Conservation (phyloP, 2,113 vertebrate species). For the Paratilapia polleni region DNA sequence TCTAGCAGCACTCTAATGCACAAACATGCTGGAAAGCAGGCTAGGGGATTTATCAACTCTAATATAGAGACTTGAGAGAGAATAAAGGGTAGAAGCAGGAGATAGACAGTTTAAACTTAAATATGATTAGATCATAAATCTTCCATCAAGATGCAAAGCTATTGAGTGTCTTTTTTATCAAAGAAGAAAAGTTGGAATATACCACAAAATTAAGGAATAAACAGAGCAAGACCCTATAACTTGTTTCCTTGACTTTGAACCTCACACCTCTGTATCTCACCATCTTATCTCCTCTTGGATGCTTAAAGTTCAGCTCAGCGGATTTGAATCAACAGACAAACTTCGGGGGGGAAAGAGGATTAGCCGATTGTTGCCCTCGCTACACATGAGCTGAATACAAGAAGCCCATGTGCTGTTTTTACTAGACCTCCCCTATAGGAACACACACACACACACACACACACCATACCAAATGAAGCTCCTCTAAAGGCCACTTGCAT, state of each 20-base stretch:
- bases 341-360: slow-evolving; percentile 63
- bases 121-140: slow-evolving; percentile 37
- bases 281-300: slow-evolving; percentile 65
- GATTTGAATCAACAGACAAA: slow-evolving; percentile 74
- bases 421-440: slow-evolving; percentile 38
- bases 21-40: not conserved
- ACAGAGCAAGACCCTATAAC: slow-evolving; percentile 18
- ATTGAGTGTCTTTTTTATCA: not conserved
- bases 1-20: not conserved
- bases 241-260: slow-evolving; percentile 67
- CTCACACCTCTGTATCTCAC: slow-evolving; percentile 42
- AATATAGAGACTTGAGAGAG: not conserved
- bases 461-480: slow-evolving; percentile 66
- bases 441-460: slow-evolving; percentile 32
- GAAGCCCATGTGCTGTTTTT: slow-evolving; percentile 34
- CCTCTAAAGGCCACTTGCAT: slow-evolving; percentile 76
- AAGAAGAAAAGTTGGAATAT: slow-evolving; percentile 29
- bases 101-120: slow-evolving; percentile 10
- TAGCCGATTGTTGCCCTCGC: slow-evolving; percentile 63
- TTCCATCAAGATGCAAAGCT: not conserved
- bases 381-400: slow-evolving; percentile 58
- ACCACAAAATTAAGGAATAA: slow-evolving; percentile 34
- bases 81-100: slow-evolving; percentile 9
- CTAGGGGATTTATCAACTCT: slow-evolving; percentile 9
- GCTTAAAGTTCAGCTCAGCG: slow-evolving; percentile 65